Evolutionary conservation across 1,140 invertebrate species (phyloP), one percentile per base, ranked within the genome.

Genomic region (Lepidurus apus): DNA sequence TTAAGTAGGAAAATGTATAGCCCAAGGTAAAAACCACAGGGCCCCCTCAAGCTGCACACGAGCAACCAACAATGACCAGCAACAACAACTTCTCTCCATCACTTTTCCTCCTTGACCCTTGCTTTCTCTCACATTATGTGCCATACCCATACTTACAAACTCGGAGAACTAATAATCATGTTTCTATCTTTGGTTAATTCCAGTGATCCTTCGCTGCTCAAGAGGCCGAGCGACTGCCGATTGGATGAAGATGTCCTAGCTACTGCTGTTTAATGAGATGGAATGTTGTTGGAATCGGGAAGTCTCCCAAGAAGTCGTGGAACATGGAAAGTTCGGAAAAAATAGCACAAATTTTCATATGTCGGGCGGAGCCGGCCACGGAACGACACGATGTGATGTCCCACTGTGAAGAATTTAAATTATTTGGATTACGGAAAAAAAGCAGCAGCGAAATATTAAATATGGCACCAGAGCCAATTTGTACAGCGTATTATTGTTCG

Each of bases 241-340:
- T 65, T 65, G n/a, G 53, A 65, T 65, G 53, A 65, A 65, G 53
- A 65, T 65, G 53, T 65, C 21, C 53, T 65, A 65, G 53, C 53
- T 21, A 65, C 53, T 65, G 53, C 53, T 65, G 53, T 65, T 21
- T 65, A 65, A 65, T 11, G 21, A 65, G 53, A 21, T 21, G 53
- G 13, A 65, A 9, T 65, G 53, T 13, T n/a, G 21, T 13, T n/a
- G 21, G 53, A 13, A 65, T 65, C 13, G 53, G 45, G 53, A 7
- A 65, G 53, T 21, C 21, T 65, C 21, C 6, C 53, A 13, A 34
- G 34, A 65, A 65, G 53, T 65, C 53, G 6, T 9, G 53, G 21
- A 21, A 65, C 53, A 13, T 65, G 53, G 53, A 21, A 65, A 65
- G 53, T 65, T 65, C 21, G 53, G 53, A n/a, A 65, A 21, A 13